Base-by-base conservation (phyloP, 1,140 invertebrate genomes). In the Oscheius sp. region DNA sequence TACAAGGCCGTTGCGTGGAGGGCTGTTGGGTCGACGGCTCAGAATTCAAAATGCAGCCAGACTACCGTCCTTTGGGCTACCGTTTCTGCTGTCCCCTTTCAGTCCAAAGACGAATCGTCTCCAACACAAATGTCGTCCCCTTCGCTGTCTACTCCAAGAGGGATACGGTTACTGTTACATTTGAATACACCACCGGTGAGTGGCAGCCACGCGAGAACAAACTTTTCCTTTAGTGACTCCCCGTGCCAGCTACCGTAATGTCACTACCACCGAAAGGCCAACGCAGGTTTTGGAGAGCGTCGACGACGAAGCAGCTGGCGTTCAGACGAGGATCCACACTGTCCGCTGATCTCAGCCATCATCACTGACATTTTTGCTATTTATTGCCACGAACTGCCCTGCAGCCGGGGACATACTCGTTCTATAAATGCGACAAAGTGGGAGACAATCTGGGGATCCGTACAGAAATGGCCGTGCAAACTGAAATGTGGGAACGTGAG, bases 41-140 rank as follows among this genome's bases (percentile, higher is more conserved):
- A 10, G 72, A 74, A 34, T 46, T 74, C 18, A 74, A 74, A 32
- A 67, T 74, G 72, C 38, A 42, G 18, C 29, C 49, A 13, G 72
- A 74, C 61, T 67, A 32, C 15, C 26, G 72, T 34, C 72, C 66
- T 4, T 23, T 68, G 3, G 72, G 72, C n/a, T 74, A 68, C 28
- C 38, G 72, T 32, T 74, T 74, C 55, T 74, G 72, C 26, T 74
- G 72, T n/a, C 38, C 64, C 49, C 46, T 69, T 31, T 31, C 46
- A 20, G 42, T 15, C 4, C 38, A 38, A 20, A 34, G 72, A 20
- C 36, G 36, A 35, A 4, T 74, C 4, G n/a, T 62, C 20, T 74
- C 72, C 7, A 58, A 71, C 29, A 36, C 18, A 15, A 71, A 71
- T 4, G 28, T 64, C 4, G 52, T 71, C 28, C 63, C 64, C 4